Conservation (phyloP, 2,888 invertebrate genomes). For the Sturmia bella region DNA sequence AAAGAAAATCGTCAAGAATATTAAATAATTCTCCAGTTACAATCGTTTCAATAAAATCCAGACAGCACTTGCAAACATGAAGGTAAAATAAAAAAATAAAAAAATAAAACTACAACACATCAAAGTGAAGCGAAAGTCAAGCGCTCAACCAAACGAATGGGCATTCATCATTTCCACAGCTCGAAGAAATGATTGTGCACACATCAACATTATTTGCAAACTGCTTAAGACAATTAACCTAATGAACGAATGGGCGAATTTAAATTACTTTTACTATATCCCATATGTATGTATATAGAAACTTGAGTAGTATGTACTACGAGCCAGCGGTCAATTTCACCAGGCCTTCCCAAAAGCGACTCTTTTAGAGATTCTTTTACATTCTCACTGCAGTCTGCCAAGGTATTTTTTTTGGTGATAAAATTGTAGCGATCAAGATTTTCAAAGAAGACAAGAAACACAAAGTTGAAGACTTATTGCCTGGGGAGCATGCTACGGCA, state of each 20-base stretch:
- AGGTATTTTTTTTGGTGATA: too few species aligned
- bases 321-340: too few species aligned
- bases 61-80: slow-evolving; percentile 24
- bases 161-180: slow-evolving; percentile 2
- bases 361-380: too few species aligned
- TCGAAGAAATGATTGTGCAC: slow-evolving; percentile 6
- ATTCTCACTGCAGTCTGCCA: too few species aligned
- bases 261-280: neutral
- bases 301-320: neutral
- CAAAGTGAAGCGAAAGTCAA: slow-evolving; percentile 18
- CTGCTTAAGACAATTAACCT: slow-evolving; percentile 62
- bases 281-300: neutral
- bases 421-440: too few species aligned
- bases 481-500: too few species aligned
- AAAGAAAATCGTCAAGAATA: slow-evolving; percentile 44
- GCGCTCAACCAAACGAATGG: slow-evolving; percentile 5
- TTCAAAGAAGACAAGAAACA: too few species aligned
- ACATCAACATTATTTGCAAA: slow-evolving; percentile 40
- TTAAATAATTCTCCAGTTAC: slow-evolving; percentile 40
- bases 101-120: slow-evolving; percentile 1
- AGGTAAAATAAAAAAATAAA: slow-evolving; percentile 15
- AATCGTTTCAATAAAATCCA: slow-evolving; percentile 26
- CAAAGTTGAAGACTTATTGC: too few species aligned
- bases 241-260: slow-evolving; percentile 40
- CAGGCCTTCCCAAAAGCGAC: too few species aligned